Percentiles rank a stretch among this genome's conserved stretches.
These are phyloP conservation scores for Drosophila kikkawai DNA, from an alignment of 1,140 invertebrate species.

Conservation along the genomic window DNA sequence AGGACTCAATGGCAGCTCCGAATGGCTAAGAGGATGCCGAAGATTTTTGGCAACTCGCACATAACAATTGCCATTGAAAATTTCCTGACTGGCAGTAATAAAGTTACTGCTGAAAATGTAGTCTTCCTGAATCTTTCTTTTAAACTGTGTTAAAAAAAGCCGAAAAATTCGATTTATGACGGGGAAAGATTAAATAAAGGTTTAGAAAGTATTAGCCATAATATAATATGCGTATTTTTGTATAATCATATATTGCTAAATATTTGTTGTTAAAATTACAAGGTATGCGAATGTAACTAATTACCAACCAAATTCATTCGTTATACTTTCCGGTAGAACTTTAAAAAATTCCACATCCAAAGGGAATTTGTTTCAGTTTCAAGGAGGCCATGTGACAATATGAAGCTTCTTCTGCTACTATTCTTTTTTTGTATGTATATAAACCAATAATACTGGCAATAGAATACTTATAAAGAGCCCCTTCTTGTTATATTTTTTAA, in stretches of 20 bases:
- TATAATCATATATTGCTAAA: no score
- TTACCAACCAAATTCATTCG: neutral
- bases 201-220: no score
- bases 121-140: neutral
- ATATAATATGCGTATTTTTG: no score
- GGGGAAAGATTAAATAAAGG: no score
- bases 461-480: neutral
- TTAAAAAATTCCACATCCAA: neutral
- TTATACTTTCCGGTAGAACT: neutral
- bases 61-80: slow-evolving; percentile 50
- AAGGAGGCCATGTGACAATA: neutral
- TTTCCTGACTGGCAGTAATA: slow-evolving; percentile 17
- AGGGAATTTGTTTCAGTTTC: neutral
- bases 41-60: slow-evolving; percentile 47
- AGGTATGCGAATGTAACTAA: neutral
- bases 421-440: neutral
- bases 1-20: slow-evolving; percentile 21
- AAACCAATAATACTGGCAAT: neutral
- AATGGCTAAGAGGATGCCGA: slow-evolving; percentile 22
- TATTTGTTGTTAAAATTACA: no score
- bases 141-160: neutral
- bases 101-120: slow-evolving; percentile 4
- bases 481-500: neutral
- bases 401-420: neutral
- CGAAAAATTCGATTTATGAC: no score